Evolutionary conservation across 2,888 invertebrate species (phyloP).

Genomic region (Stenotaenia linearis): DNA sequence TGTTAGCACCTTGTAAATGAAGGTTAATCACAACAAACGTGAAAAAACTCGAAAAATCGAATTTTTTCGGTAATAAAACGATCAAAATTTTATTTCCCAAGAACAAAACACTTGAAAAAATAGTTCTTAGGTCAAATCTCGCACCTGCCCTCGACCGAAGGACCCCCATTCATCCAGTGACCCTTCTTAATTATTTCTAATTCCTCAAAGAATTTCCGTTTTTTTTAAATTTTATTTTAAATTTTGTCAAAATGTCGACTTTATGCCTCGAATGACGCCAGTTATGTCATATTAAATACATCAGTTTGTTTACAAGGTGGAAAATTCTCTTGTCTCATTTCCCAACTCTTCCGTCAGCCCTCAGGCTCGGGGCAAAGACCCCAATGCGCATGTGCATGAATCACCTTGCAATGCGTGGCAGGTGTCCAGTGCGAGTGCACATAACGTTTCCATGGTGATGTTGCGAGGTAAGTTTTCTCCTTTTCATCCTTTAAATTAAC

Average conservation of each 20-base stretch:
- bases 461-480: constrained; percentile 21
- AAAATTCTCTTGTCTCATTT: not conserved
- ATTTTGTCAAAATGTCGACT: not conserved
- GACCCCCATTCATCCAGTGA: not conserved
- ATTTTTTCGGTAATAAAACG: too few relatives aligned
- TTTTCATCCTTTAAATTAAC: not conserved
- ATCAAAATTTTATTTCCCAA: not conserved
- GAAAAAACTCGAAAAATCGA: too few relatives aligned
- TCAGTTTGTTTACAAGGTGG: not conserved
- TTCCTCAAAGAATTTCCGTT: not conserved
- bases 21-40: not conserved
- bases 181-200: not conserved
- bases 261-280: not conserved
- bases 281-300: not conserved
- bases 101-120: not conserved
- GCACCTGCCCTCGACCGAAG: not conserved
- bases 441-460: constrained; percentile 21
- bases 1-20: not conserved
- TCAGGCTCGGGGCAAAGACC: constrained; percentile 28
- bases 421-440: constrained; percentile 10
- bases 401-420: constrained; percentile 21
- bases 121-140: not conserved
- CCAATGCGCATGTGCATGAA: constrained; percentile 16
- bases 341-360: constrained; percentile 15
- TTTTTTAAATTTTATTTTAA: not conserved